Evolutionary conservation across 2,797 vertebrate genomes (phyloP).

Genomic region (Danio albolineatus): DNA sequence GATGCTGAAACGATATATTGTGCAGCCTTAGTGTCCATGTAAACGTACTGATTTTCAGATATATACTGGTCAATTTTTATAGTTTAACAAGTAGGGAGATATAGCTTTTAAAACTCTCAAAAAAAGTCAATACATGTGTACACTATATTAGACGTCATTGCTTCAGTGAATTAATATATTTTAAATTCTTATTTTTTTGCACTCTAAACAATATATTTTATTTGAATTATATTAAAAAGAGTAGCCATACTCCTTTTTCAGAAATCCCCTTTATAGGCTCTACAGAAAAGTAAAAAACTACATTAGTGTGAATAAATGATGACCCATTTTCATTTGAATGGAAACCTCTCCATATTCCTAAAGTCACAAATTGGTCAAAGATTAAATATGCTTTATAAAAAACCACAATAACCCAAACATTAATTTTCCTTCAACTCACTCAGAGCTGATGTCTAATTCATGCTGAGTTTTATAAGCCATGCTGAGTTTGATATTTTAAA

Average conservation of each 20-base stretch:
- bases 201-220: too few species aligned
- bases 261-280: neutral
- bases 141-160: neutral
- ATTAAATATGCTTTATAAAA: neutral
- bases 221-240: too few species aligned
- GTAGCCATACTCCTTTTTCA: too few species aligned
- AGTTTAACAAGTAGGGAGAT: neutral
- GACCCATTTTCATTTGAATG: neutral
- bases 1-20: too few species aligned
- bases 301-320: neutral
- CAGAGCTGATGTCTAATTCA: neutral
- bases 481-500: conserved; percentile 35
- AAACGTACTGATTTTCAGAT: neutral
- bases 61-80: neutral
- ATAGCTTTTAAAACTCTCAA: neutral
- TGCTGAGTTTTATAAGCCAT: neutral
- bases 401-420: neutral
- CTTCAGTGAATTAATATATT: too few species aligned
- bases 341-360: neutral
- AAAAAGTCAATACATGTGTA: neutral
- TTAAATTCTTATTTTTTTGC: too few species aligned
- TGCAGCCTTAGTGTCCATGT: too few species aligned
- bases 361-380: neutral
- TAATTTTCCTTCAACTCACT: neutral
- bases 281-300: neutral